Conservation (phyloP, 2,113 vertebrate genomes). For the Pedetes capensis region DNA sequence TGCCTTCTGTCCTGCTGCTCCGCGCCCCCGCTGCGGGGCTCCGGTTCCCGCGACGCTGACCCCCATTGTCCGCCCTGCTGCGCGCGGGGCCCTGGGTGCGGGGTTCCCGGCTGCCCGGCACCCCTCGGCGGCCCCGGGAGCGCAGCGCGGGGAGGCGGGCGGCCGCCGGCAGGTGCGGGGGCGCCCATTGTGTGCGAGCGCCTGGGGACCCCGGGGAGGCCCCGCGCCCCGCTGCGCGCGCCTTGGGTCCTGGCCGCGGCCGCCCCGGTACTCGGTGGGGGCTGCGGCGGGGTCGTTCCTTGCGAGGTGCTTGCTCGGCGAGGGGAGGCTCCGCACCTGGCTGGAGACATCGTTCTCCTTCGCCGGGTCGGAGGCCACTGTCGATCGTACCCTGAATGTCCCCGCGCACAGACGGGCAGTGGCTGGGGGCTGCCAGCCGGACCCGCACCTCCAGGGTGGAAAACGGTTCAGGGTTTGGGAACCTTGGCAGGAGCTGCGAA, state of each 20-base stretch:
- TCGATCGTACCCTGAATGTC: background rate
- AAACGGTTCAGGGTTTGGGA: background rate
- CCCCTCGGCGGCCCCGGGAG: background rate
- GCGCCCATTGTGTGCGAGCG: conserved; percentile 25
- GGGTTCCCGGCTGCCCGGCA: background rate
- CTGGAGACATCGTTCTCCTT: background rate
- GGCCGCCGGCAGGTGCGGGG: conserved; percentile 47
- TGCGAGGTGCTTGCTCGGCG: background rate
- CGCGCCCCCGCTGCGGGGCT: too few species aligned
- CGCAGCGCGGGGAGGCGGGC: background rate
- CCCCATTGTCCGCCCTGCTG: conserved; percentile 59
- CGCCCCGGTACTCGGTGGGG: background rate
- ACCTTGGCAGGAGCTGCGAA: background rate
- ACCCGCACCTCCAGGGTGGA: background rate
- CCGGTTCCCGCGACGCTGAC: conserved; percentile 9
- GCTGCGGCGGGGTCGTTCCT: background rate
- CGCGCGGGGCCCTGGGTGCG: background rate
- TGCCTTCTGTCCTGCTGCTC: too few species aligned
- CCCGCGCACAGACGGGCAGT: background rate
- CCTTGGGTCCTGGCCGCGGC: background rate
- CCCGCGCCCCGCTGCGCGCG: background rate
- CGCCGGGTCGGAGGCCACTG: background rate
- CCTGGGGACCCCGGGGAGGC: background rate
- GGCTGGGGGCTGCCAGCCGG: background rate
- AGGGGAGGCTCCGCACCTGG: background rate